These are phyloP conservation scores for Crotalus viridis DNA, from an alignment of 2,113 vertebrate species.

Conservation along the genomic window DNA sequence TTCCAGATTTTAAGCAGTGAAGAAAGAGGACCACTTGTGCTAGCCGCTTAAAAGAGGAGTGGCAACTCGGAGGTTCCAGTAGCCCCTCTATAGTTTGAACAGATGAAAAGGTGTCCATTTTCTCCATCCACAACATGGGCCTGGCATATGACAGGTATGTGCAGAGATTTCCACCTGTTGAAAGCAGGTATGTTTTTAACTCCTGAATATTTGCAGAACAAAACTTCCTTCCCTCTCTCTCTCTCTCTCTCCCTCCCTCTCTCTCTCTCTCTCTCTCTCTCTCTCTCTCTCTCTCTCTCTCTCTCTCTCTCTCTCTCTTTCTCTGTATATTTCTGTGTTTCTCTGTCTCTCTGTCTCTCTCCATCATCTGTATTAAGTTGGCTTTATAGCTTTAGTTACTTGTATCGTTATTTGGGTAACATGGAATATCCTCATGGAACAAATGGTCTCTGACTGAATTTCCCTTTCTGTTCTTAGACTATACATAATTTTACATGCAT, in stretches of 20 bases:
- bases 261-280: too few species aligned
- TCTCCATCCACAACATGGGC: not conserved
- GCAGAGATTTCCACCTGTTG: constrained; percentile 4
- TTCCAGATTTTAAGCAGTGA: constrained; percentile 68
- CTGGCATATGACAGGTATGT: not conserved
- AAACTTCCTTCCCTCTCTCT: too few species aligned
- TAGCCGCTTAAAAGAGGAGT: constrained; percentile 61
- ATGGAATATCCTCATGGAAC: not conserved
- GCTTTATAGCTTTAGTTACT: not conserved
- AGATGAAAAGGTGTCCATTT: constrained; percentile 40
- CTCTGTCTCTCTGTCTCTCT: not conserved
- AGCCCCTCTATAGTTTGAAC: constrained; percentile 31
- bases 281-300: not conserved
- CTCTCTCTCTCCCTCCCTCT: too few species aligned
- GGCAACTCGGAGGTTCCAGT: constrained; percentile 37
- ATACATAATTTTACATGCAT: not conserved
- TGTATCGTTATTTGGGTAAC: not conserved
- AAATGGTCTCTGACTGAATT: not conserved
- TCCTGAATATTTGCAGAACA: not conserved
- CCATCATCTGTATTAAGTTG: not conserved
- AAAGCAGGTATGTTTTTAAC: constrained; percentile 37
- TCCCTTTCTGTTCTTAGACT: not conserved
- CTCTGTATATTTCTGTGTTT: not conserved
- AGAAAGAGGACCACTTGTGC: constrained; percentile 58
- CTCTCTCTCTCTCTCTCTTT: not conserved